Evolutionary conservation across 35 echinoderm and acorn worm genomes (phyloP).

Genomic region (Apostichopus californicus): DNA sequence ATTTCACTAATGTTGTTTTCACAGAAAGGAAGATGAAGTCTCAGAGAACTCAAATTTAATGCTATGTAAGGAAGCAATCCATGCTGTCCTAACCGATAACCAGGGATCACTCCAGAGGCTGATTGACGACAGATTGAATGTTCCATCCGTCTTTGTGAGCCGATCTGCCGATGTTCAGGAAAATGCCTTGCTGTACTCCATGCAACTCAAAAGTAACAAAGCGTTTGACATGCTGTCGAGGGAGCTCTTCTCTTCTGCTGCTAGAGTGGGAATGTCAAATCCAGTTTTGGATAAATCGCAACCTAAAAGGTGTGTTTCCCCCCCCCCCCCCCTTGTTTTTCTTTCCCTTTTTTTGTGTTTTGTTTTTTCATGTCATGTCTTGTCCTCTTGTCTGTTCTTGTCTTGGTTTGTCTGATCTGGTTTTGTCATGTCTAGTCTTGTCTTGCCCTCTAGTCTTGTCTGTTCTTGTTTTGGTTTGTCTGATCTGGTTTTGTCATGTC

Average conservation of each 20-base stretch:
- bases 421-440: no score
- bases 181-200: conserved; percentile 58
- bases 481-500: no score
- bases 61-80: conserved; percentile 79
- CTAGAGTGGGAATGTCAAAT: background rate
- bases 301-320: conserved; percentile 26
- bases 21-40: conserved; percentile 79
- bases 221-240: conserved; percentile 46
- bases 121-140: conserved; percentile 49
- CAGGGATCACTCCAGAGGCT: conserved; percentile 45
- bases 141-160: conserved; percentile 20
- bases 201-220: conserved; percentile 44
- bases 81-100: conserved; percentile 91
- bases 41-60: conserved; percentile 76
- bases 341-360: no score
- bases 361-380: no score
- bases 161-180: conserved; percentile 47
- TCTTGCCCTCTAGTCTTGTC: no score
- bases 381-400: no score
- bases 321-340: no score
- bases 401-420: no score
- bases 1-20: background rate
- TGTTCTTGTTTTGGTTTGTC: no score
- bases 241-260: background rate
- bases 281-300: conserved; percentile 44